These are phyloP conservation scores for Mythimna albipuncta DNA, from an alignment of 2,888 invertebrate genomes.

Conservation along the genomic window DNA sequence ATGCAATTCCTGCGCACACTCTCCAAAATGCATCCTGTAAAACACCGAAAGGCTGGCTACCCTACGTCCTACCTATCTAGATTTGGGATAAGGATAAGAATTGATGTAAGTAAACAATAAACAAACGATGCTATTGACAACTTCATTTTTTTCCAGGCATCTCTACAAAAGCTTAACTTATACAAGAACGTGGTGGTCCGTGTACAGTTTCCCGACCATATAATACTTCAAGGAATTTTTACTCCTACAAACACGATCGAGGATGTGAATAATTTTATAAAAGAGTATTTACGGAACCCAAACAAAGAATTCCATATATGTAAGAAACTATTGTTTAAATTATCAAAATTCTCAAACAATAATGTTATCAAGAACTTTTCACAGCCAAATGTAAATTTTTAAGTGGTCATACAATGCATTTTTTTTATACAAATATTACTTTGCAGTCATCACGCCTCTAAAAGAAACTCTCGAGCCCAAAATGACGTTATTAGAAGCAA, in stretches of 20 bases:
- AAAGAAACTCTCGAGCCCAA: slow-evolving; percentile 92
- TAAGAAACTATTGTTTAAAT: slow-evolving; percentile 86
- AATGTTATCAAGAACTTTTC: background rate
- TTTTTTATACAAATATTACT: slow-evolving; percentile 1
- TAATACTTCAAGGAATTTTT: slow-evolving; percentile 97
- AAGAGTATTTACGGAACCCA: slow-evolving; percentile 92
- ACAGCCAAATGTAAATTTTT: background rate
- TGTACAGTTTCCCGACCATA: slow-evolving; percentile 96
- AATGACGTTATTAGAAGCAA: slow-evolving; percentile 92
- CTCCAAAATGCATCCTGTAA: no score
- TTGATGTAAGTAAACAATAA: no score
- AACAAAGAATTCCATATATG: slow-evolving; percentile 94
- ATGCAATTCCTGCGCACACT: no score
- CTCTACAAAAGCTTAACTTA: slow-evolving; percentile 89
- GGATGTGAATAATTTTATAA: slow-evolving; percentile 94
- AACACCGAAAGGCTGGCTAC: no score
- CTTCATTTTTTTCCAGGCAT: slow-evolving; percentile 67
- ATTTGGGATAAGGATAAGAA: no score
- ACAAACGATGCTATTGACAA: background rate
- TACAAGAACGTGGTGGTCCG: slow-evolving; percentile 95
- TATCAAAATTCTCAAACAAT: background rate
- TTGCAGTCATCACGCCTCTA: slow-evolving; percentile 95
- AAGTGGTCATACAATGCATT: background rate
- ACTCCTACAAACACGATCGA: slow-evolving; percentile 93
- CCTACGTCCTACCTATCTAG: no score